Evolutionary conservation across 1,140 invertebrate species (phyloP).

Genomic region (Ostrea edulis): DNA sequence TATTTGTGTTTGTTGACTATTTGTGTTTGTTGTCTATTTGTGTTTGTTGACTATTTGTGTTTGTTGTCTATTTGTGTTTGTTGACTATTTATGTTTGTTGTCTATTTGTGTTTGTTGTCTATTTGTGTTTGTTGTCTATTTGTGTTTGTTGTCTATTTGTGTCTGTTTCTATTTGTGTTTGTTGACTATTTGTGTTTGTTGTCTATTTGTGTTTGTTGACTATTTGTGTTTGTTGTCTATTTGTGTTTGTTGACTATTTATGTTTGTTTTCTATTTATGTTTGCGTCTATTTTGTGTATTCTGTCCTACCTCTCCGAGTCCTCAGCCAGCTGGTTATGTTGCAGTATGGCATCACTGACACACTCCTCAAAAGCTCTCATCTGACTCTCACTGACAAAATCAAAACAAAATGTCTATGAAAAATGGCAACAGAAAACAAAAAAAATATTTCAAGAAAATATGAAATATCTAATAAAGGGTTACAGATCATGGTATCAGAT

Average conservation of each 20-base stretch:
- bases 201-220: neutral
- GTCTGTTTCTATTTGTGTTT: too few species aligned
- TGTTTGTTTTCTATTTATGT: neutral
- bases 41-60: neutral
- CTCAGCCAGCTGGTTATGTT: constrained; percentile 89
- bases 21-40: neutral
- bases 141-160: too few species aligned
- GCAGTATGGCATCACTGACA: constrained; percentile 87
- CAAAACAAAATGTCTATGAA: too few species aligned
- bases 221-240: neutral
- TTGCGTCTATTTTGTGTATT: neutral
- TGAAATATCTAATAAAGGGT: too few species aligned
- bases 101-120: neutral
- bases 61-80: neutral
- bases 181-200: too few species aligned
- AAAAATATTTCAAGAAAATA: too few species aligned
- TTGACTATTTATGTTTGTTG: neutral
- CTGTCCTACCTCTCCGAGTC: constrained; percentile 61
- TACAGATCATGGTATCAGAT: too few species aligned
- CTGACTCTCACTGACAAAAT: constrained; percentile 83
- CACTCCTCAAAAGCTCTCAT: constrained; percentile 92
- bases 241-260: neutral
- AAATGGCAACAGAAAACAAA: too few species aligned
- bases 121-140: neutral
- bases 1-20: neutral